These are phyloP conservation scores for Stomorhina lunata DNA, from an alignment of 2,888 invertebrate species.

Conservation along the genomic window DNA sequence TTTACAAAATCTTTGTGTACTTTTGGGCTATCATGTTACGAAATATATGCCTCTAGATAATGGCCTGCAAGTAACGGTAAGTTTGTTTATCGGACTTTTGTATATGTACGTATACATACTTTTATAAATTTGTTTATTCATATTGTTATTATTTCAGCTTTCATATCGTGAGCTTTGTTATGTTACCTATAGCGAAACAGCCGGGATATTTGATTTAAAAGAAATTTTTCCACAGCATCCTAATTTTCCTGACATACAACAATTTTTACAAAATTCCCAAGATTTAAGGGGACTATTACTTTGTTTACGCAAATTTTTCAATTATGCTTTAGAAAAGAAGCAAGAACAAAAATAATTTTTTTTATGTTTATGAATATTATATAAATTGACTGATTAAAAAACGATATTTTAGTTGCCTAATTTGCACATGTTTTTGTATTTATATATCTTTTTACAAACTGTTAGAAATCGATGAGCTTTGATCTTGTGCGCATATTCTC, in stretches of 20 bases:
- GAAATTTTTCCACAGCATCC: constrained; percentile 40
- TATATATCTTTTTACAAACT: no score
- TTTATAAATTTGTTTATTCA: not conserved
- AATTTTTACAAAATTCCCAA: constrained; percentile 44
- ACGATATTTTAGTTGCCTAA: no score
- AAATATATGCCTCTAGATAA: constrained; percentile 26
- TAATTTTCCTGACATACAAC: constrained; percentile 29
- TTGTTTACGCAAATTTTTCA: constrained; percentile 41
- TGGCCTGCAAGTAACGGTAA: constrained; percentile 30
- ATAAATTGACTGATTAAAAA: no score
- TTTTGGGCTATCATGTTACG: constrained; percentile 42
- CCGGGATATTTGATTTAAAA: constrained; percentile 13
- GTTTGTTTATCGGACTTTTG: not conserved
- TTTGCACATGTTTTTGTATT: no score
- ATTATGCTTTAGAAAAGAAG: constrained; percentile 28
- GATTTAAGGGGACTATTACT: constrained; percentile 44
- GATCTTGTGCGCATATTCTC: no score
- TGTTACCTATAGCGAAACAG: constrained; percentile 36
- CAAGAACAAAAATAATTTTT: not conserved
- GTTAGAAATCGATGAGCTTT: no score
- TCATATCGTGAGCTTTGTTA: constrained; percentile 33
- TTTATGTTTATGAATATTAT: not conserved
- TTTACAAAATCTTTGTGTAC: constrained; percentile 33
- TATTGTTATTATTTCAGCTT: constrained; percentile 29
- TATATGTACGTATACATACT: not conserved